Percentiles rank a stretch among this genome's conserved stretches.
phyloP scores from a whole-genome alignment of 1,140 invertebrate genomes.

The Sarcophaga bullata region DNA sequence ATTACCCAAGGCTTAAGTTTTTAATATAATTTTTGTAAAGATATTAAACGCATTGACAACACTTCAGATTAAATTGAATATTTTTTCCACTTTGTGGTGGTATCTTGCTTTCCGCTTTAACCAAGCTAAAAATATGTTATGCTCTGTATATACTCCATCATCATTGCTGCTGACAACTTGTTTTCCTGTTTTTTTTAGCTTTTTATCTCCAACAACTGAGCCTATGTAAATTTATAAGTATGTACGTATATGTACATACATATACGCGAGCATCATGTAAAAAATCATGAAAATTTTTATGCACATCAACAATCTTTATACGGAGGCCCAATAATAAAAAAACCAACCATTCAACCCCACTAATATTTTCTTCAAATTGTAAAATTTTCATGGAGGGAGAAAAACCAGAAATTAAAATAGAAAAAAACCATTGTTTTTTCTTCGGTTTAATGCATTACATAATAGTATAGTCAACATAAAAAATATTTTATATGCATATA shows the following conservation, averaged over 20 bases:
- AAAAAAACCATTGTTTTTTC: no score
- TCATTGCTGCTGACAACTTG: neutral
- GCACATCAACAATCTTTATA: conserved; percentile 7
- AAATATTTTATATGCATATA: neutral
- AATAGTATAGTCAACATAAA: neutral
- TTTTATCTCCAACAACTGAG: neutral
- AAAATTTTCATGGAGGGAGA: neutral
- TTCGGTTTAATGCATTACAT: neutral
- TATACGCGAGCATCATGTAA: neutral
- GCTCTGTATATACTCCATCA: conserved; percentile 14
- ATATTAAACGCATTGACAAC: no score
- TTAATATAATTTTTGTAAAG: no score
- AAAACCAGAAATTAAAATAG: no score
- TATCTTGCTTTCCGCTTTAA: no score
- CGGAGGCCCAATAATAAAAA: neutral
- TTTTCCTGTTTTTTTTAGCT: neutral
- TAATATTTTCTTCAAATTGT: neutral
- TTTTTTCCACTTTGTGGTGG: no score
- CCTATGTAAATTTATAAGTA: neutral
- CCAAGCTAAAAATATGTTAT: neutral
- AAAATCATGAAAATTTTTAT: neutral
- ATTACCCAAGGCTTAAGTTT: no score
- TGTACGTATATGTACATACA: neutral
- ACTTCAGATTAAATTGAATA: no score
- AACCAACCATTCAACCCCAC: neutral